Base-by-base conservation (phyloP, 2,797 vertebrate species). In the Acipenser oxyrinchus region DNA sequence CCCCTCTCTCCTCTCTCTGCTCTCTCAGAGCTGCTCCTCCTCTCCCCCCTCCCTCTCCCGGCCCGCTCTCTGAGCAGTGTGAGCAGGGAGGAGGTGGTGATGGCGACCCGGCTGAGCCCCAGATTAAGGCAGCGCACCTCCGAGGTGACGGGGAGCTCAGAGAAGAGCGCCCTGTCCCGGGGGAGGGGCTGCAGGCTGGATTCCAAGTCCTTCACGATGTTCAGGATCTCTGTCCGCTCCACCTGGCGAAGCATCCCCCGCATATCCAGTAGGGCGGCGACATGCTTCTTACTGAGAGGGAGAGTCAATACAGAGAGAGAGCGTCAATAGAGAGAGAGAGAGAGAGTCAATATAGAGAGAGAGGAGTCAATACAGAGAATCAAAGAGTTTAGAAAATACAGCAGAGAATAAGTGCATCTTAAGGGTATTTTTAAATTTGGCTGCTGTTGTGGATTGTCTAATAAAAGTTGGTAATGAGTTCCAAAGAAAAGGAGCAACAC, bases 261-360 rank as follows among this genome's bases (percentile, higher is more conserved):
- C 53, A 95, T 84, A 62, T 95, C 94, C 59, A 97, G 71, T 10
- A 97, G 83, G 62, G 94, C 92, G 0, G 92, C 90, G 68, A 97
- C 88, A 0, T 97, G 95, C 68, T 93, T 90, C 82, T 89, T 91
- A 76, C 91, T 93, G 83, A 62, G 49, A 66, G 23, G 23, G 23
- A 37, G 23, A 37, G 23, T 37, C 23, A 37, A 37, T 37, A 37
- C 23, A 69, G 73, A 70, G 77, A 75, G 77, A 75, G 75, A 78
- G 48, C 5, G 51, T 12, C 51, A 12, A 4, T 53, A 37, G 2
- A 37, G 23, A 4, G 23, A 37, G 23, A 4, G 23, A 37, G 23
- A 18, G 15, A 18, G 23, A 37, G 23, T 37, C 23, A 37, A 37
- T 37, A 37, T 4, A 37, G 23, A 37, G 23, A 37, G 23, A 37